A percentile compares a stretch with the other conserved stretches of the same genome.
Evolutionary conservation across 2,888 invertebrate species (phyloP).

Genomic region (Gryllus longicercus): DNA sequence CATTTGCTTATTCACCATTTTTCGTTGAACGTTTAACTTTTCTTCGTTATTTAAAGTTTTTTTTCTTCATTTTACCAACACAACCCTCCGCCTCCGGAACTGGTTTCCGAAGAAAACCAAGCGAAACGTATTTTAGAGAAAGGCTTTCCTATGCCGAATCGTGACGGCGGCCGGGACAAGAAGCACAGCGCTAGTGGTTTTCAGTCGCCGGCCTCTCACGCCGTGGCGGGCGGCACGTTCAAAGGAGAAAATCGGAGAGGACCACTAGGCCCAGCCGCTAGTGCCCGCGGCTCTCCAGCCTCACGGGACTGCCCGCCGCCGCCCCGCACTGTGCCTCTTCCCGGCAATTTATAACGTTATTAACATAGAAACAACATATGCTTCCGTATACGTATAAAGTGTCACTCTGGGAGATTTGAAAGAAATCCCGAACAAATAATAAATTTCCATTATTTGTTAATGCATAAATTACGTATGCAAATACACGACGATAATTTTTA

Average conservation of each 20-base stretch:
- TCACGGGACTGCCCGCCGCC: background rate
- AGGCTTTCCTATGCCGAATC: no score
- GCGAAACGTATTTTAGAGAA: no score
- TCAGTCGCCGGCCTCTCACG: no score
- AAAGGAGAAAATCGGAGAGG: background rate
- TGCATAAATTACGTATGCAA: constrained; percentile 17
- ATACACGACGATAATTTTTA: constrained; percentile 1
- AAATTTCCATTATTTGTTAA: constrained; percentile 11
- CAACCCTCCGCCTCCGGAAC: no score
- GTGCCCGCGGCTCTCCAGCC: background rate
- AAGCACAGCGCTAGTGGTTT: no score
- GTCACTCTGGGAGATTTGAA: background rate
- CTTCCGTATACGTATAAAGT: constrained; percentile 17
- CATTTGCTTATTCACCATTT: no score
- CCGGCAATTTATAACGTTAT: background rate
- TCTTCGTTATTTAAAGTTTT: no score
- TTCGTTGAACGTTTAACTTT: no score
- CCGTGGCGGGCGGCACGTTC: background rate
- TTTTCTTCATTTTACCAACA: no score
- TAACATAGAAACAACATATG: constrained; percentile 17
- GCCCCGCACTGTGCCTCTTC: background rate
- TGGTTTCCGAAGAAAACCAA: no score
- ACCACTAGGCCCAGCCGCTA: background rate
- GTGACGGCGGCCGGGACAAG: no score
- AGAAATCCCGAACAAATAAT: constrained; percentile 17